Evolutionary conservation across 2,888 invertebrate species (phyloP).

Genomic region (Dasypolia templi): DNA sequence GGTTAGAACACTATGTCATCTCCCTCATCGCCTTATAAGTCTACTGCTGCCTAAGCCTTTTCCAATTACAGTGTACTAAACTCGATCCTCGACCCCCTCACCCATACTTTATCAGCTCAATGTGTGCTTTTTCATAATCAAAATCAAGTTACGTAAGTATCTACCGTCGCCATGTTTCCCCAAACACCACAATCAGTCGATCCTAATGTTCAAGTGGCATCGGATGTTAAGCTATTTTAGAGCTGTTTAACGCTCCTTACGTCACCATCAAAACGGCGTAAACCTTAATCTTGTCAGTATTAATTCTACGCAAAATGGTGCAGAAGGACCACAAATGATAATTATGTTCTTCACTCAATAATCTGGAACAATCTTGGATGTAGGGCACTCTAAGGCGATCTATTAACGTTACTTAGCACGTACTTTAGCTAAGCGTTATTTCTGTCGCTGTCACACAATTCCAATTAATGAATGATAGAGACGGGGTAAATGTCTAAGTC

Average conservation of each 20-base stretch:
- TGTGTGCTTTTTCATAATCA: slow-evolving; percentile 10
- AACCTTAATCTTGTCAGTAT: slow-evolving; percentile 59
- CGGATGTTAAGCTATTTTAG: slow-evolving; percentile 50
- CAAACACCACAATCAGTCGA: slow-evolving; percentile 40
- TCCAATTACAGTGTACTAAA: neutral
- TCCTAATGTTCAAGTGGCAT: slow-evolving; percentile 35
- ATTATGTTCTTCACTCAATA: neutral
- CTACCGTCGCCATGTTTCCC: neutral
- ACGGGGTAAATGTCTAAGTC: no score
- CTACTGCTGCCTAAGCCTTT: neutral
- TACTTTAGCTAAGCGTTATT: no score
- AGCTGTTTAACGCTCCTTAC: slow-evolving; percentile 41
- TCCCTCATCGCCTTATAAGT: neutral
- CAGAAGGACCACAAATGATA: slow-evolving; percentile 31
- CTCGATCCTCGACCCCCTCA: no score
- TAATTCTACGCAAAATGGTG: neutral
- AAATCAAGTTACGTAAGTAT: slow-evolving; percentile 5
- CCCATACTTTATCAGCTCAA: neutral
- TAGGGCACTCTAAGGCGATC: neutral
- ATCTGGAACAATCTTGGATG: neutral
- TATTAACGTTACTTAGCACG: no score
- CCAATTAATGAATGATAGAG: no score
- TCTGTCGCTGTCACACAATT: no score
- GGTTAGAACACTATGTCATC: neutral
- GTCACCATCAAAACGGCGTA: slow-evolving; percentile 59